phyloP scores from a whole-genome alignment of 2,888 invertebrate species.

The Raillietiella orientalis region DNA sequence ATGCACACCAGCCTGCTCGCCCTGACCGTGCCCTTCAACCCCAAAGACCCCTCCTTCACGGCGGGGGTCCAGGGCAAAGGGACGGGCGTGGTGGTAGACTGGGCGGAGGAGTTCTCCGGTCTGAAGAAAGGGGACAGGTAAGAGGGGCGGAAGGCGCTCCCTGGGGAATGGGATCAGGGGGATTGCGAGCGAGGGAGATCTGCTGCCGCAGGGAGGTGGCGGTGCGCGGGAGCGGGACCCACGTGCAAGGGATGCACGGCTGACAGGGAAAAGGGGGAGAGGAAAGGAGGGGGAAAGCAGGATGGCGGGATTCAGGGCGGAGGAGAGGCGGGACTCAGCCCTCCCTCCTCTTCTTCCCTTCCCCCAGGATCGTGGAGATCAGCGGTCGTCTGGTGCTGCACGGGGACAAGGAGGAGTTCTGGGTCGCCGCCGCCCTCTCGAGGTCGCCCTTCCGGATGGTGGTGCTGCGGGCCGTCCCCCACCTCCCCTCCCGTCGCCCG shows the following conservation, averaged over 20 bases:
- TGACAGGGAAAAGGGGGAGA: too few relatives aligned
- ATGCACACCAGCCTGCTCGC: neutral
- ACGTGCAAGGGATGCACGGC: too few relatives aligned
- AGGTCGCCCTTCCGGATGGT: conserved; percentile 5
- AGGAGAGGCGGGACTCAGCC: too few relatives aligned
- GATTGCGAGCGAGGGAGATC: too few relatives aligned
- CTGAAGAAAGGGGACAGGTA: conserved; percentile 41
- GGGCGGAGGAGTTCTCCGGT: conserved; percentile 43
- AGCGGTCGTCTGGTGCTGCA: conserved; percentile 39
- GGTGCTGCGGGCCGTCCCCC: conserved; percentile 2
- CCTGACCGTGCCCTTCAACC: neutral
- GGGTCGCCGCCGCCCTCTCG: conserved; percentile 6
- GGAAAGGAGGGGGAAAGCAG: too few relatives aligned
- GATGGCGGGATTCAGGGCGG: too few relatives aligned
- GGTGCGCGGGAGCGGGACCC: too few relatives aligned
- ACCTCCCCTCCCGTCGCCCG: conserved; percentile 2
- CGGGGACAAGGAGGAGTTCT: conserved; percentile 6
- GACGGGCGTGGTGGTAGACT: conserved; percentile 25
- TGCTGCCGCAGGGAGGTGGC: too few relatives aligned
- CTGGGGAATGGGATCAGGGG: too few relatives aligned
- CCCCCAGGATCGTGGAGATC: conserved; percentile 34
- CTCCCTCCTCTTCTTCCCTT: neutral
- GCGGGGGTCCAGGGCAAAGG: conserved; percentile 10
- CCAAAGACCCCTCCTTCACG: neutral
- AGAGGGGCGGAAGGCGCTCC: too few relatives aligned